Percentiles rank a stretch among this genome's conserved stretches.
Conservation (phyloP, 2,113 vertebrate genomes). For the Malurus melanocephalus region DNA sequence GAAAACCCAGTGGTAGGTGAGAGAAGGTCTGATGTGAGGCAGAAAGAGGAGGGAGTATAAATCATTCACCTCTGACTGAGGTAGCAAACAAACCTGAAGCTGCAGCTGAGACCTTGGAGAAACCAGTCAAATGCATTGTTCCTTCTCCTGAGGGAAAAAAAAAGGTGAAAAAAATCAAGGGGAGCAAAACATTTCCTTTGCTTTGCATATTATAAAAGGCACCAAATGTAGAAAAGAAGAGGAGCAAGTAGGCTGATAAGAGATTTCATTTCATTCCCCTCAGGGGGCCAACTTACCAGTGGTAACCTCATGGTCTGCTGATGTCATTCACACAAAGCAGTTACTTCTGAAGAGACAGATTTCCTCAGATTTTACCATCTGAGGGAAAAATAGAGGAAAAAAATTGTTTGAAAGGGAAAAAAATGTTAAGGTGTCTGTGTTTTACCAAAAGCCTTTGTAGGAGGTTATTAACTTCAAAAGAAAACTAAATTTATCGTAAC, state of each 20-base stretch:
- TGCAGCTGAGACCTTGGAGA: constrained; percentile 4
- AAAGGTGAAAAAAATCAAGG: constrained; percentile 21
- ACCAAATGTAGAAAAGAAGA: constrained; percentile 39
- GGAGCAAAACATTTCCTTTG: constrained; percentile 36
- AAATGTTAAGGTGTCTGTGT: constrained; percentile 60
- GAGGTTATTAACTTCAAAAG: constrained; percentile 73
- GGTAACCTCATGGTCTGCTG: constrained; percentile 50
- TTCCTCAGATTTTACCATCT: constrained; percentile 60
- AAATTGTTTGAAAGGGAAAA: constrained; percentile 57
- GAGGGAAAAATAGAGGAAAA: constrained; percentile 39
- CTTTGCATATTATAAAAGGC: constrained; percentile 47
- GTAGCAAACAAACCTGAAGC: neutral
- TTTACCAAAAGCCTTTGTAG: constrained; percentile 62
- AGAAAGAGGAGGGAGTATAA: neutral
- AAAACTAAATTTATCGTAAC: constrained; percentile 59
- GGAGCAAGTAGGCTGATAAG: constrained; percentile 23
- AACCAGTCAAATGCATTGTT: neutral
- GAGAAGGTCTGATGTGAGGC: neutral
- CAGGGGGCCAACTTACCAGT: constrained; percentile 46
- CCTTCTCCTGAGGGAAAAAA: neutral
- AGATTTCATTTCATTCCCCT: constrained; percentile 54
- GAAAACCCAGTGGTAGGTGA: neutral
- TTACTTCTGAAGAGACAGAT: constrained; percentile 64
- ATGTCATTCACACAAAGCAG: constrained; percentile 52
- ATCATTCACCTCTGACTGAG: neutral